Percentiles rank a stretch among this genome's conserved stretches.
phyloP scores from a whole-genome alignment of 2,797 vertebrate species.

The Lemur catta region DNA sequence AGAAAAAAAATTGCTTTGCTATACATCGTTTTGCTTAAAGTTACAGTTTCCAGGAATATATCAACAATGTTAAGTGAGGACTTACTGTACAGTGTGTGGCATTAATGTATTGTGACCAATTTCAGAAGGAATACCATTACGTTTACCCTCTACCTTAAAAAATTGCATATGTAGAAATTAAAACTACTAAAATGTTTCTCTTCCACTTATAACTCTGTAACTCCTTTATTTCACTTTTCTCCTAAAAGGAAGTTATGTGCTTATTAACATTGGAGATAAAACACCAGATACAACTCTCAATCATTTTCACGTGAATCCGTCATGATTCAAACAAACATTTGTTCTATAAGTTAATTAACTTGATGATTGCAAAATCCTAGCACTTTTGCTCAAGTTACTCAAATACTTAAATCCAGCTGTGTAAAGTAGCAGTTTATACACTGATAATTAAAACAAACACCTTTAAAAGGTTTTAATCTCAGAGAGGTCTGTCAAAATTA shows the following conservation, averaged over 20 bases:
- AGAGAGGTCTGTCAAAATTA: background rate
- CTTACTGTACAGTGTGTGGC: background rate
- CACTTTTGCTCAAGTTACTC: background rate
- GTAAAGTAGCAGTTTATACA: background rate
- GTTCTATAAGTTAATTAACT: background rate
- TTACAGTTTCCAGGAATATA: background rate
- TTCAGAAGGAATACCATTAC: background rate
- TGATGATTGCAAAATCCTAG: background rate
- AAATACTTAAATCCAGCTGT: background rate
- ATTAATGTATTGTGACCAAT: background rate
- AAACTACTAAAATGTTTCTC: background rate
- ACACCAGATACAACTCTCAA: background rate
- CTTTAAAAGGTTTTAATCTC: background rate
- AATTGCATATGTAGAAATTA: background rate
- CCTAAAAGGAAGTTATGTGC: background rate
- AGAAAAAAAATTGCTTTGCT: background rate
- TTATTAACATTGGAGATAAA: background rate
- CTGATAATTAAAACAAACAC: background rate
- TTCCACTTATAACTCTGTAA: background rate
- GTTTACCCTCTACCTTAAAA: background rate
- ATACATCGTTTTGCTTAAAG: background rate
- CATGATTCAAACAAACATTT: conserved; percentile 43
- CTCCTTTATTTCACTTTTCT: conserved; percentile 3
- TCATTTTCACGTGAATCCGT: conserved; percentile 5
- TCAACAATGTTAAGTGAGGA: background rate